Evolutionary conservation across 30 jellyfish, hydroid and myxozoan species (phyloP).

Genomic region (Haliclystus octoradiatus): DNA sequence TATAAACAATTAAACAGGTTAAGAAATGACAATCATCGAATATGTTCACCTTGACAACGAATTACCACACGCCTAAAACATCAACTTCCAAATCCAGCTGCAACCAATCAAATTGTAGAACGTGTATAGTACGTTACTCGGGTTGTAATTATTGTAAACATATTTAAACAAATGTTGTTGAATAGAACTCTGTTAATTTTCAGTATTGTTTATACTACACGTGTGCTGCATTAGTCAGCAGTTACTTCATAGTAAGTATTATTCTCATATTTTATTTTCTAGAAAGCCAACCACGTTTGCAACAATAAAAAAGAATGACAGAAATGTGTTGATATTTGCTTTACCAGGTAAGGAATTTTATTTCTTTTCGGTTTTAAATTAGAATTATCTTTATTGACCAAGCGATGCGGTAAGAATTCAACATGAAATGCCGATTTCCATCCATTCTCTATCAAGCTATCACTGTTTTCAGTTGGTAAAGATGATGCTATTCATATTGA

Average conservation of each 20-base stretch:
- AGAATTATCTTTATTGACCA: no score
- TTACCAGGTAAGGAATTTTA: conserved; percentile 45
- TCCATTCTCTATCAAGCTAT: background rate
- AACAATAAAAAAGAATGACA: conserved; percentile 56
- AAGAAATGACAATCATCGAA: no score
- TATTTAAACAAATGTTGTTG: no score
- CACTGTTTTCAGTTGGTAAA: background rate
- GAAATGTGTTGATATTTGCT: conserved; percentile 63
- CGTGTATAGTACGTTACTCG: conserved; percentile 2
- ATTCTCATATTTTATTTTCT: background rate
- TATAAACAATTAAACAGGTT: no score
- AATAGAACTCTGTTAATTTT: no score
- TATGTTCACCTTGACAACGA: no score
- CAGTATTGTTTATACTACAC: no score
- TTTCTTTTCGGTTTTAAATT: background rate
- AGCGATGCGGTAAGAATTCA: no score
- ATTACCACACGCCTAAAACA: no score
- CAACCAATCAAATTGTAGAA: no score
- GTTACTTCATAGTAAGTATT: background rate
- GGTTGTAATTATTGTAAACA: background rate
- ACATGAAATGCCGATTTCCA: background rate
- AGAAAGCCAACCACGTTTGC: conserved; percentile 98
- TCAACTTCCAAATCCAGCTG: no score
- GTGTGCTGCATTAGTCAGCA: background rate
- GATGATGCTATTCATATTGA: no score